Conservation (phyloP, 2,888 invertebrate species). For the Melanargia galathea region DNA sequence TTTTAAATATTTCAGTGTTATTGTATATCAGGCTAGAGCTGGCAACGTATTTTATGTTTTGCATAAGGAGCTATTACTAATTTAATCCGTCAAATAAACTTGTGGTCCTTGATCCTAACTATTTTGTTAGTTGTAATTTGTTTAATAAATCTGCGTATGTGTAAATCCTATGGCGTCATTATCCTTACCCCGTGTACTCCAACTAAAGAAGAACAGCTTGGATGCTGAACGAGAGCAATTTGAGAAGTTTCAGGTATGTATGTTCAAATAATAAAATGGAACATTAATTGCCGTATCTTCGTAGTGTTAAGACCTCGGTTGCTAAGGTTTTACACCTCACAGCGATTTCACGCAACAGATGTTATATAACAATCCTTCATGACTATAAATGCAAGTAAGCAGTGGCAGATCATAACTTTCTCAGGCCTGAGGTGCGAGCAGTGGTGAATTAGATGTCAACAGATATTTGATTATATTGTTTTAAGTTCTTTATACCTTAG, state of each 20-base stretch:
- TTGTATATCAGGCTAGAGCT: neutral
- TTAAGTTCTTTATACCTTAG: too few relatives aligned
- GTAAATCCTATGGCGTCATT: constrained; percentile 86
- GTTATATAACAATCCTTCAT: neutral
- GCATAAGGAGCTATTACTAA: neutral
- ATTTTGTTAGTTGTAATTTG: constrained; percentile 32
- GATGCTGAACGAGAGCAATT: constrained; percentile 91
- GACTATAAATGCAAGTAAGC: too few relatives aligned
- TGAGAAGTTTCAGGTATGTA: constrained; percentile 89
- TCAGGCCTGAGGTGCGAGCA: too few relatives aligned
- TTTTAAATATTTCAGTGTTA: neutral
- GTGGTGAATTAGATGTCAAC: too few relatives aligned
- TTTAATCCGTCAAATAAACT: neutral
- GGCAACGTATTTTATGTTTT: neutral
- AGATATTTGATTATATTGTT: too few relatives aligned
- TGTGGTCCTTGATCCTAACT: constrained; percentile 13
- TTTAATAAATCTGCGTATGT: constrained; percentile 55
- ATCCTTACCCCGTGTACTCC: constrained; percentile 87
- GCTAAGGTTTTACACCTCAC: neutral
- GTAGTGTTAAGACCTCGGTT: neutral
- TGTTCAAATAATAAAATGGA: neutral
- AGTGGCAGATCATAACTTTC: too few relatives aligned
- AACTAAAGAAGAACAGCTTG: constrained; percentile 88
- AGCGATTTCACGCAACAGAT: neutral
- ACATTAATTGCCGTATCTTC: neutral